A percentile compares a stretch with the other conserved stretches of the same genome.
These are phyloP conservation scores for Brachirus orientalis DNA, from an alignment of 2,113 vertebrate genomes.

Conservation along the genomic window DNA sequence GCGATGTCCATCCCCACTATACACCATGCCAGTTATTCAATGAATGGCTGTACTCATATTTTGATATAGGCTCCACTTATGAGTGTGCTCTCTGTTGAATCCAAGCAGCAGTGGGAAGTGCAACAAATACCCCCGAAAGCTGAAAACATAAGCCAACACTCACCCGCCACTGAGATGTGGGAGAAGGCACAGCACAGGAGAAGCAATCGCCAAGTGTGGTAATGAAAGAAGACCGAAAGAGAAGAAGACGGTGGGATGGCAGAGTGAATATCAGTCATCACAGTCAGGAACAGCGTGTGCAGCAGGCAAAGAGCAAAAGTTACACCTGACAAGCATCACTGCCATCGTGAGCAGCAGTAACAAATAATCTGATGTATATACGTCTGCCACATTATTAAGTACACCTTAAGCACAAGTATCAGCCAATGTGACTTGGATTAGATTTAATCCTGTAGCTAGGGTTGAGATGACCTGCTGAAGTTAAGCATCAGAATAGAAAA, in stretches of 20 bases:
- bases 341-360: background rate
- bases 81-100: slow-evolving; percentile 30
- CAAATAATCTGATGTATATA: background rate
- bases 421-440: no score
- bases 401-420: no score
- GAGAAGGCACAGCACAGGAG: slow-evolving; percentile 35
- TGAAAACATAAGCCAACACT: slow-evolving; percentile 46
- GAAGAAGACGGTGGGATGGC: slow-evolving; percentile 5
- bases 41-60: slow-evolving; percentile 19
- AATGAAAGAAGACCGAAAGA: slow-evolving; percentile 29
- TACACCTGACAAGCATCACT: background rate
- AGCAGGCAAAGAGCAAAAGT: background rate
- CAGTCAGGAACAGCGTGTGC: background rate
- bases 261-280: background rate
- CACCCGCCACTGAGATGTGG: slow-evolving; percentile 24
- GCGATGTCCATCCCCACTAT: no score
- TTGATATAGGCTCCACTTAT: slow-evolving; percentile 13
- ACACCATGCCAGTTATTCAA: slow-evolving; percentile 24
- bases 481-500: no score
- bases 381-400: no score
- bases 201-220: slow-evolving; percentile 35
- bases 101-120: slow-evolving; percentile 26
- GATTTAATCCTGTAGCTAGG: no score
- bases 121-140: slow-evolving; percentile 44
- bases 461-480: no score